Evolutionary conservation across 2,888 invertebrate genomes (phyloP).

Genomic region (Tiliacea citrago): DNA sequence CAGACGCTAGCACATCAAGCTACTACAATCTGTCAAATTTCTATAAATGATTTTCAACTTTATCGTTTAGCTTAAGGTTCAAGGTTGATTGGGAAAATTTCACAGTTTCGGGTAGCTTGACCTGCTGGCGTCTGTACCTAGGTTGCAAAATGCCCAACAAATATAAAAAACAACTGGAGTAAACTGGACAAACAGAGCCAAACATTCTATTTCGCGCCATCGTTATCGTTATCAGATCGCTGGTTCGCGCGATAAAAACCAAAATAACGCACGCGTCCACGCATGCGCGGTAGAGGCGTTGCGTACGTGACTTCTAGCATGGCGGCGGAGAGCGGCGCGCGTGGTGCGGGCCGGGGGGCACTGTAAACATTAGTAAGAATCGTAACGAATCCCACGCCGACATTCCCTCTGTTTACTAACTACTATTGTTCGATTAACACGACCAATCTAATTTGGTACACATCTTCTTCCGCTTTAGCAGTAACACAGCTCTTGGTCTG

Average conservation of each 20-base stretch:
- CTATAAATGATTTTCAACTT: no score
- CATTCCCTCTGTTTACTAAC: slow-evolving; percentile 80
- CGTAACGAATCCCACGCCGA: slow-evolving; percentile 78
- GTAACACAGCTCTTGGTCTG: slow-evolving; percentile 22
- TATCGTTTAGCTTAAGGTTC: no score
- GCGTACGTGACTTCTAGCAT: slow-evolving; percentile 89
- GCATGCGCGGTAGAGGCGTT: slow-evolving; percentile 81
- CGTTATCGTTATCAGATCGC: slow-evolving; percentile 75
- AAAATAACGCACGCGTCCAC: slow-evolving; percentile 79
- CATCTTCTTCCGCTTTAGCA: slow-evolving; percentile 18
- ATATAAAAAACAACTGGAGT: not conserved
- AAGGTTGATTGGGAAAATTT: no score
- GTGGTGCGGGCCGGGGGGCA: slow-evolving; percentile 61
- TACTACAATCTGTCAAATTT: no score
- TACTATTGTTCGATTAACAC: slow-evolving; percentile 63
- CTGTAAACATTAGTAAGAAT: slow-evolving; percentile 80
- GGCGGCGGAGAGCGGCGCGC: slow-evolving; percentile 77
- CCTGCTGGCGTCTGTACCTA: no score
- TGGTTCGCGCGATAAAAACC: slow-evolving; percentile 78
- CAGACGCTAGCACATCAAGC: no score
- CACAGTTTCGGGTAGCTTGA: no score
- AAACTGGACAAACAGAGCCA: slow-evolving; percentile 7
- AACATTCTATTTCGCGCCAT: slow-evolving; percentile 39
- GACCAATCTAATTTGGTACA: slow-evolving; percentile 63
- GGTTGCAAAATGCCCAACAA: not conserved